Percentiles rank a stretch among this genome's conserved stretches.
Conservation (phyloP, 2,797 vertebrate genomes). For the Leuciscus waleckii region DNA sequence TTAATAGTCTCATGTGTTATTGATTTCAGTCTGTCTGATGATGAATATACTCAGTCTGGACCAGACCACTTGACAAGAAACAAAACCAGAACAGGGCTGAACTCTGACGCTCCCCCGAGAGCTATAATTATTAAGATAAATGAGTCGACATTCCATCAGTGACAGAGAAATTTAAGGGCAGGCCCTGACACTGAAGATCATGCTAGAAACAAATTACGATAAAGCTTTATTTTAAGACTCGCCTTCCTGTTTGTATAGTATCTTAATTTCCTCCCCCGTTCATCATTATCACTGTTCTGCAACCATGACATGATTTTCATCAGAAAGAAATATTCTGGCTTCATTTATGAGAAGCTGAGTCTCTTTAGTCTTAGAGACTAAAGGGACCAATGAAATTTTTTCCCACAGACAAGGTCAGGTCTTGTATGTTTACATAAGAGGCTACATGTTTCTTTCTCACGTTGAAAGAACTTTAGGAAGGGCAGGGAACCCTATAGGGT, state of each 20-base stretch:
- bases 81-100: not conserved
- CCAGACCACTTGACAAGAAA: not conserved
- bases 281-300: not conserved
- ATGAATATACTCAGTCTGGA: not conserved
- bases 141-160: not conserved
- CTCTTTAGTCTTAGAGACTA: not conserved
- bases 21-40: not conserved
- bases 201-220: not conserved
- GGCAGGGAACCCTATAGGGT: not conserved
- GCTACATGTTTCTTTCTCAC: conserved; percentile 29
- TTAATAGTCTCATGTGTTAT: not conserved
- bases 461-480: conserved; percentile 38
- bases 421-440: conserved; percentile 27
- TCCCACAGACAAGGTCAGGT: conserved; percentile 36
- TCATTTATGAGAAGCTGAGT: not conserved
- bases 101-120: not conserved
- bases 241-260: conserved; percentile 7
- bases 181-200: not conserved
- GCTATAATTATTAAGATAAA: conserved; percentile 18
- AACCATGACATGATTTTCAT: not conserved
- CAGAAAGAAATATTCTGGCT: not conserved
- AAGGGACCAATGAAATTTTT: not conserved
- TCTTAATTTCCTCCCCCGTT: not conserved
- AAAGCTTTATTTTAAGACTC: conserved; percentile 13
- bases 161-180: not conserved